Evolutionary conservation across 2,888 invertebrate genomes (phyloP).

Genomic region (Shargacucullia verbasci): DNA sequence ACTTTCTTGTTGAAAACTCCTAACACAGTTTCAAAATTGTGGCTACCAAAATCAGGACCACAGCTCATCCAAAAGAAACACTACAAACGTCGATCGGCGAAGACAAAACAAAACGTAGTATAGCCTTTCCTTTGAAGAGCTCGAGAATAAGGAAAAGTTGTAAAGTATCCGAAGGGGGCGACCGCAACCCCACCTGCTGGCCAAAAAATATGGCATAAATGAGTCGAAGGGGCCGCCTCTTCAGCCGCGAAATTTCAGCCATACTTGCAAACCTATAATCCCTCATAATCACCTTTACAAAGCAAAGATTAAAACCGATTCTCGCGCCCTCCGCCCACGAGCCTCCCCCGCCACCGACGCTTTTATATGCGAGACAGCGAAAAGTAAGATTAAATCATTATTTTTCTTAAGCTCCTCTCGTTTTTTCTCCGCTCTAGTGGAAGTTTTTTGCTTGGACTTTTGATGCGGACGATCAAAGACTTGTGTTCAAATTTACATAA

Average conservation of each 20-base stretch:
- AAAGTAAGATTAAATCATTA: slow-evolving; percentile 90
- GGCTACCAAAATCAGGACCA: slow-evolving; percentile 56
- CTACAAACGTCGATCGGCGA: slow-evolving; percentile 65
- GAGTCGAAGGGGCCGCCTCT: slow-evolving; percentile 79
- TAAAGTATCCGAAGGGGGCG: slow-evolving; percentile 76
- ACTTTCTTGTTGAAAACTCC: slow-evolving; percentile 17
- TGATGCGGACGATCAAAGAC: slow-evolving; percentile 89
- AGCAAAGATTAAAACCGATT: slow-evolving; percentile 90
- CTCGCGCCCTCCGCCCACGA: slow-evolving; percentile 75
- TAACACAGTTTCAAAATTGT: slow-evolving; percentile 33
- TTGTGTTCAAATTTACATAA: slow-evolving; percentile 89
- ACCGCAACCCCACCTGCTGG: slow-evolving; percentile 83
- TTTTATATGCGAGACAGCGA: slow-evolving; percentile 89
- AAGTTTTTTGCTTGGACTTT: slow-evolving; percentile 87
- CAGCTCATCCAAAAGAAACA: slow-evolving; percentile 73
- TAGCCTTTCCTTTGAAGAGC: slow-evolving; percentile 85
- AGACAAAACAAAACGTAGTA: slow-evolving; percentile 81
- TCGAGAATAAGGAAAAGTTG: slow-evolving; percentile 85
- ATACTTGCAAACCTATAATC: slow-evolving; percentile 90
- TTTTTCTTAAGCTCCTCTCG: slow-evolving; percentile 88
- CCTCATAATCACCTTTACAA: slow-evolving; percentile 90
- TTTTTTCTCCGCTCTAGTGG: slow-evolving; percentile 83
- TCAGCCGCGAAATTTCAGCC: slow-evolving; percentile 87
- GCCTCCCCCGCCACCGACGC: slow-evolving; percentile 69
- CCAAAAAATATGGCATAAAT: slow-evolving; percentile 86